Base-by-base conservation (phyloP, 2,113 vertebrate species). In the Crotalus helleri region DNA sequence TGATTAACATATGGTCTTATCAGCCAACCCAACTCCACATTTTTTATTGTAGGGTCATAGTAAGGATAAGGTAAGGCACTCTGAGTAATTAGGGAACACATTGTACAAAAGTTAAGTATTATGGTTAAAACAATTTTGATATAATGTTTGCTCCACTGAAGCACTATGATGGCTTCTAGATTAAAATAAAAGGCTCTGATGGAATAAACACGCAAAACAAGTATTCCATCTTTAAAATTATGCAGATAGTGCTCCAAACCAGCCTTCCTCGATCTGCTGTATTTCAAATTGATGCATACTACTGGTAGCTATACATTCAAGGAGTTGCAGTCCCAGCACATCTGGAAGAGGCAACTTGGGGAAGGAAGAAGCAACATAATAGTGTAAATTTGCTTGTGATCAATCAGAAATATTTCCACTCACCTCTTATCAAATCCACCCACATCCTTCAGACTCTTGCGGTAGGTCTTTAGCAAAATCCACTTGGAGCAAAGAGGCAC, bases 401-500 rank as follows among this genome's bases (percentile, higher is more conserved):
- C 54, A 21, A 19, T n/a, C 13, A 54, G 49, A 64, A 21, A 39
- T 51, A 29, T 44, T 11, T 15, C 90, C 29, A 29, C 96, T 92
- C 87, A 99, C 99, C 98, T 98, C 91, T 95, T 94, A 93, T 99
- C 98, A 0, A 99, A 98, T 1, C 98, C 97, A 0, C 97, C 98
- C 92, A 95, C 23, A 0, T 98, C 98, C 4, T 0, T 21, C 1
- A 96, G 87, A 91, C 97, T 95, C 90, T 94, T 96, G 26, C 98
- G 96, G 69, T 98, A 97, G 3, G 96, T 93, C 89, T 98, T 97
- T 91, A 99, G 96, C 93, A 98, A 96, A 9, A 91, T 69, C 99
- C 99, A 99, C 23, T 93, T 12, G 1, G 98, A 98, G 93, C 98
- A 98, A 1, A 92, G 85, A 0, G 95, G 93, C 21, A 49, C 17